These are phyloP conservation scores for Australoheros facetus DNA, from an alignment of 2,797 vertebrate species.

Conservation along the genomic window DNA sequence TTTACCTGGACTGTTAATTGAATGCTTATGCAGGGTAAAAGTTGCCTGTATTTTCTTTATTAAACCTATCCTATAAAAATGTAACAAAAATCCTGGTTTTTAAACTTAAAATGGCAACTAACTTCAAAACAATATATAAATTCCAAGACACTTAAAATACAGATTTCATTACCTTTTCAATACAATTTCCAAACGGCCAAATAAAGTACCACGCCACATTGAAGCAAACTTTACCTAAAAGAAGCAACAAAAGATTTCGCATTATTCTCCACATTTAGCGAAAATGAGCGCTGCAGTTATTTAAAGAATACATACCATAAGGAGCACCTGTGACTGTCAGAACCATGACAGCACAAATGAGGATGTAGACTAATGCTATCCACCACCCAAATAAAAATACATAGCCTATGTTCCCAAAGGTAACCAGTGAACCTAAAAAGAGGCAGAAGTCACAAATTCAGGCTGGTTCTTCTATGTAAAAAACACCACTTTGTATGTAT, in stretches of 20 bases:
- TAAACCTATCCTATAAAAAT: neutral
- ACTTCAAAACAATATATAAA: rapidly evolving
- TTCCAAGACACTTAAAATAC: neutral
- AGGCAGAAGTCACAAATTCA: slow-evolving; percentile 3
- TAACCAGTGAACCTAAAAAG: slow-evolving; percentile 80
- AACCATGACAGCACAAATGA: slow-evolving; percentile 84
- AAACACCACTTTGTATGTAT: neutral
- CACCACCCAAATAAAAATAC: slow-evolving; percentile 90
- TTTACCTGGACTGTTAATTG: neutral
- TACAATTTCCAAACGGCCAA: slow-evolving; percentile 88
- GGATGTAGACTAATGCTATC: slow-evolving; percentile 83
- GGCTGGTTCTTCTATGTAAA: neutral
- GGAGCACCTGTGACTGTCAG: slow-evolving; percentile 80
- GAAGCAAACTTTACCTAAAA: slow-evolving; percentile 82
- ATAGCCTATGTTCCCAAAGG: slow-evolving; percentile 84
- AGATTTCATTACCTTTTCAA: slow-evolving; percentile 75
- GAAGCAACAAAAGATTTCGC: neutral
- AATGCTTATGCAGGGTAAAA: neutral
- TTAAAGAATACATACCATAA: slow-evolving; percentile 77
- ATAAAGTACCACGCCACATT: slow-evolving; percentile 82
- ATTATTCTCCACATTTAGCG: neutral
- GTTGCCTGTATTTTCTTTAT: neutral
- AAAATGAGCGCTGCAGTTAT: neutral
- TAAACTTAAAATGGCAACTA: neutral
- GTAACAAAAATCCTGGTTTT: neutral